These are phyloP conservation scores for Coracopsis vasa DNA, from an alignment of 2,113 vertebrate species.

Conservation along the genomic window DNA sequence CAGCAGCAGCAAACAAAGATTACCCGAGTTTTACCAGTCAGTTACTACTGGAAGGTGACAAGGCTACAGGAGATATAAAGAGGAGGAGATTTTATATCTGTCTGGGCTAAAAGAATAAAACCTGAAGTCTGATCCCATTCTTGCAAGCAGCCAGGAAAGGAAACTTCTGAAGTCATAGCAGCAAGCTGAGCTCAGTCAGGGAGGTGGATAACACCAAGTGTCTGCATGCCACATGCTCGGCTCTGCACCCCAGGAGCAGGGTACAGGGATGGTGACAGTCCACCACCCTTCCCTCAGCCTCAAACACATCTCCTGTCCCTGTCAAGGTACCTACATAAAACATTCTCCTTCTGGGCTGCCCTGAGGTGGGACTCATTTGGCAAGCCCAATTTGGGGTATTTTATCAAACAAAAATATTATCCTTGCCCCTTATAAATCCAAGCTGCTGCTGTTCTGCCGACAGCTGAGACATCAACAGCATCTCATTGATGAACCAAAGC, in stretches of 20 bases:
- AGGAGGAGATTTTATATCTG: neutral
- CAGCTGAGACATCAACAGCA: neutral
- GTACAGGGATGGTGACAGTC: fast-evolving
- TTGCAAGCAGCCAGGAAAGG: neutral
- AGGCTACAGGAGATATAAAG: neutral
- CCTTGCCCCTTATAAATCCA: neutral
- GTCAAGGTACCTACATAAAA: neutral
- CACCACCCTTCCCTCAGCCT: neutral
- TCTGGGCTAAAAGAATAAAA: neutral
- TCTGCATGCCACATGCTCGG: fast-evolving
- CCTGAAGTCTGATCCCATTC: neutral
- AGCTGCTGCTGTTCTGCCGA: neutral
- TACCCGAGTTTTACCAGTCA: fast-evolving
- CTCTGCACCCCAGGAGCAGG: fast-evolving
- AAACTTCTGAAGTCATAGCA: neutral
- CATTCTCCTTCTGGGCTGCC: neutral
- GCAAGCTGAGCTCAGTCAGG: neutral
- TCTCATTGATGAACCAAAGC: neutral
- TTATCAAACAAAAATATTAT: neutral
- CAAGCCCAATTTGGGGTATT: neutral
- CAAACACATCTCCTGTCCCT: neutral
- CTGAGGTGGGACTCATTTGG: neutral
- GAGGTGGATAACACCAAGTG: fast-evolving
- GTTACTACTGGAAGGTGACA: neutral
- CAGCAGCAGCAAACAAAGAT: neutral